Base-by-base conservation (phyloP, 2,888 invertebrate species). In the Dicyrtoma fusca region DNA sequence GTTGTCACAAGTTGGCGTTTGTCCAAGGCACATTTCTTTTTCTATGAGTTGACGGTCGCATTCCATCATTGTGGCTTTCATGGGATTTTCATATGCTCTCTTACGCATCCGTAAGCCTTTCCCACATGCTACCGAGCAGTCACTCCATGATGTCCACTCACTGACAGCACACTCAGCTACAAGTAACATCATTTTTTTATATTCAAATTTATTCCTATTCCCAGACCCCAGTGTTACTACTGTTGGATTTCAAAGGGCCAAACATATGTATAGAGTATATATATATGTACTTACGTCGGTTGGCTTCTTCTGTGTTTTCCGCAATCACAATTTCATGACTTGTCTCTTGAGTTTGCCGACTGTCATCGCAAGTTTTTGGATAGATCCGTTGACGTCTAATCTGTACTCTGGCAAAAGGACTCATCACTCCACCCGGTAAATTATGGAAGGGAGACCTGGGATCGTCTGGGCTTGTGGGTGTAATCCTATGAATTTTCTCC, bases 361-460 rank as follows among this genome's bases (percentile, higher is more conserved):
- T 86, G 81, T 89, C 89, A 81, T 89, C 89, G 82, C 93, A 95
- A 71, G 88, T 87, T 81, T 90, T 88, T 19, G 92, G 88, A 74
- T 92, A 87, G 25, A 94, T 85, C 76, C 85, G 76, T 81, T 84
- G 83, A 72, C 95, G 84, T 17, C 74, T 25, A 65, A 99, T 86
- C 81, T 91, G 89, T 1, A 98, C 86, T 42, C 86, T 88, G 0
- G 97, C 98, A 83, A 99, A 84, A 0, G 98, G 94, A 47, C 88
- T 88, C 87, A 98, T 91, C 69, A 87, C 87, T 23, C 2, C 86
- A 86, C 86, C 86, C 2, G 86, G 84, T 0, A 91, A 89, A 82
- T 92, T 90, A 84, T 93, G 97, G 85, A 98, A 99, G 0, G 98
- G 98, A 0, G 96, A 92, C 74, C 91, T 88, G 0, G 92, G 91